Conservation (phyloP, 2,888 invertebrate genomes). For the Nephrotoma appendiculata region DNA sequence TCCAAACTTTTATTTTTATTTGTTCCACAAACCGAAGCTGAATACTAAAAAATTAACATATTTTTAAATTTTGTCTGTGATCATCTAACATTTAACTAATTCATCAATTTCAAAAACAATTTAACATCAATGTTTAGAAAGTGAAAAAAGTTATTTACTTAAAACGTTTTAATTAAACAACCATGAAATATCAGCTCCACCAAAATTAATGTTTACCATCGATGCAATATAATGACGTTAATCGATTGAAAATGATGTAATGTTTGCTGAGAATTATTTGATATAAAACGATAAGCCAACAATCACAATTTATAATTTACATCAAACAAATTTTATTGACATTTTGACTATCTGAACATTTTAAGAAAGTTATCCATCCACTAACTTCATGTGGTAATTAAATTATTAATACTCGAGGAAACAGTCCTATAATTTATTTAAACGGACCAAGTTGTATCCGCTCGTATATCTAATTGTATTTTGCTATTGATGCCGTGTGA, state of each 20-base stretch:
- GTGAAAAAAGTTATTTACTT: neutral
- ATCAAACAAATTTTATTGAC: neutral
- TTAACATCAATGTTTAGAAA: neutral
- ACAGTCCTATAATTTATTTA: too few relatives aligned
- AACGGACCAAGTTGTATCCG: too few relatives aligned
- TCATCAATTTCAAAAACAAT: neutral
- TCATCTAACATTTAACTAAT: neutral
- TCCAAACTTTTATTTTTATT: neutral
- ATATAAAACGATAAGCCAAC: neutral
- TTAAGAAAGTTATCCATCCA: neutral
- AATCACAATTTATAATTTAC: neutral
- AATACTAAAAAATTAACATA: neutral
- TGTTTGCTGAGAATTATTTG: neutral
- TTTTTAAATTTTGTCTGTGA: neutral
- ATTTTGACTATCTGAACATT: neutral
- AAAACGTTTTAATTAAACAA: neutral
- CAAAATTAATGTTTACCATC: neutral
- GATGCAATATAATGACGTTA: neutral
- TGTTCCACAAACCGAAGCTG: neutral
- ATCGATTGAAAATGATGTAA: neutral
- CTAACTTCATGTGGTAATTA: too few relatives aligned
- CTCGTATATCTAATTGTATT: neutral
- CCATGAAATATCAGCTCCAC: neutral
- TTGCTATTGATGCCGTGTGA: neutral
- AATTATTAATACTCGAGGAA: too few relatives aligned